phyloP scores from a whole-genome alignment of 2,113 vertebrate species.

The Gnathonemus longibarbis region DNA sequence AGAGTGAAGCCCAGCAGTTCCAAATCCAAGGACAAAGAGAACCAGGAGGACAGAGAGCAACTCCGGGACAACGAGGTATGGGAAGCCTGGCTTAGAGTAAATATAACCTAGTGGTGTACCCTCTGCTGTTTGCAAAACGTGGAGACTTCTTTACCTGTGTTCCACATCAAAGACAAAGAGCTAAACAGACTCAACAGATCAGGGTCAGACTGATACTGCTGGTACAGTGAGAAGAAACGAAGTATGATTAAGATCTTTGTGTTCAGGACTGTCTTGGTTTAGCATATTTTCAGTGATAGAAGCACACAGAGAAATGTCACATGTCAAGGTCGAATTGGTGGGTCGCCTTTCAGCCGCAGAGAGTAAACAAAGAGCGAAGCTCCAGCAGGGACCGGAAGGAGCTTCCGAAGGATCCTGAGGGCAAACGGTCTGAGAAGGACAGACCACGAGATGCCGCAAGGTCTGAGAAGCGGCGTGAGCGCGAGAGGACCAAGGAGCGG shows the following conservation, averaged over 20 bases:
- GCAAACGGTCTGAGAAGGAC: slow-evolving; percentile 52
- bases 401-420: slow-evolving; percentile 60
- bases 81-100: neutral
- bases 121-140: neutral
- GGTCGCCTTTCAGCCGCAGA: slow-evolving; percentile 57
- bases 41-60: slow-evolving; percentile 49
- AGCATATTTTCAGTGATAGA: neutral
- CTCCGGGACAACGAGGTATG: slow-evolving; percentile 63
- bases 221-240: neutral
- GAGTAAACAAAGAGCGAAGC: slow-evolving; percentile 65
- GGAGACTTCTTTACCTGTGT: neutral
- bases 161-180: neutral
- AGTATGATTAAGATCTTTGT: neutral
- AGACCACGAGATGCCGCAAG: slow-evolving; percentile 48
- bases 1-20: slow-evolving; percentile 62
- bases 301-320: neutral
- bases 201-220: neutral
- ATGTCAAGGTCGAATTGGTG: neutral
- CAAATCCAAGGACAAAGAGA: slow-evolving; percentile 69
- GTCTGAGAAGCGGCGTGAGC: slow-evolving; percentile 36
- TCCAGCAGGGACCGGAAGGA: slow-evolving; percentile 63
- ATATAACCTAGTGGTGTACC: neutral
- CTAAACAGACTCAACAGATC: neutral
- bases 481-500: slow-evolving; percentile 54
- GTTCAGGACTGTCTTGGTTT: neutral